Conservation (phyloP, 2,888 invertebrate genomes). For the Ligdia adustata region DNA sequence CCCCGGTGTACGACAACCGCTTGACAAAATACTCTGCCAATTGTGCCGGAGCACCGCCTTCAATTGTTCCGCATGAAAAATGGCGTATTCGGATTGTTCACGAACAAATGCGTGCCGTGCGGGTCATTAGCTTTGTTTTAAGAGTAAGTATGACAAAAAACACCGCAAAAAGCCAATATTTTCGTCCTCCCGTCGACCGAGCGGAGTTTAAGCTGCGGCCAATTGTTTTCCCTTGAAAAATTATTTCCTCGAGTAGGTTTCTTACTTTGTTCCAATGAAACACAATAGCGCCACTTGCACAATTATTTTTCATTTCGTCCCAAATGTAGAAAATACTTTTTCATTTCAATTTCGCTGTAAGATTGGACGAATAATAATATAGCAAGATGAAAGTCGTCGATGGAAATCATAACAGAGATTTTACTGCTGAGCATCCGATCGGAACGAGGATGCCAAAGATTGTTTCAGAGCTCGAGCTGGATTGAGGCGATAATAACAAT, state of each 20-base stretch:
- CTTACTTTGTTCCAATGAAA: constrained; percentile 42
- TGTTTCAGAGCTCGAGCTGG: constrained; percentile 66
- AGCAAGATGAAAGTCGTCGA: constrained; percentile 57
- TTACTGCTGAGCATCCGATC: constrained; percentile 68
- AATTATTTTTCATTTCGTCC: constrained; percentile 28
- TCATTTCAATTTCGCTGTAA: constrained; percentile 33
- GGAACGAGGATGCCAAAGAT: constrained; percentile 66
- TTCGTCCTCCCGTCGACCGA: constrained; percentile 67
- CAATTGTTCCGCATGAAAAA: constrained; percentile 83
- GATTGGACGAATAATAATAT: constrained; percentile 56
- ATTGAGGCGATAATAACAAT: constrained; percentile 79
- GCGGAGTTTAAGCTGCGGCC: constrained; percentile 65
- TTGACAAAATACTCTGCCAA: constrained; percentile 83
- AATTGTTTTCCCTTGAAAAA: constrained; percentile 66
- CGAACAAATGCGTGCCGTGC: constrained; percentile 82
- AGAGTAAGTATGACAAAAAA: constrained; percentile 76
- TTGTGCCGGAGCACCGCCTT: constrained; percentile 80
- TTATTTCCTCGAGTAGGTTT: constrained; percentile 47
- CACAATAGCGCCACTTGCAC: constrained; percentile 41
- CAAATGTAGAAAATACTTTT: constrained; percentile 30
- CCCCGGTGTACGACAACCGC: constrained; percentile 72
- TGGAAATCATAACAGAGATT: constrained; percentile 71
- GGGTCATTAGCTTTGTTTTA: constrained; percentile 84
- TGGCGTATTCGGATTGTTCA: constrained; percentile 81
- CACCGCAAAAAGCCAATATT: constrained; percentile 70